Evolutionary conservation across 2,113 vertebrate genomes (phyloP), one percentile per base, ranked within the genome.

Genomic region (Octodon degus): DNA sequence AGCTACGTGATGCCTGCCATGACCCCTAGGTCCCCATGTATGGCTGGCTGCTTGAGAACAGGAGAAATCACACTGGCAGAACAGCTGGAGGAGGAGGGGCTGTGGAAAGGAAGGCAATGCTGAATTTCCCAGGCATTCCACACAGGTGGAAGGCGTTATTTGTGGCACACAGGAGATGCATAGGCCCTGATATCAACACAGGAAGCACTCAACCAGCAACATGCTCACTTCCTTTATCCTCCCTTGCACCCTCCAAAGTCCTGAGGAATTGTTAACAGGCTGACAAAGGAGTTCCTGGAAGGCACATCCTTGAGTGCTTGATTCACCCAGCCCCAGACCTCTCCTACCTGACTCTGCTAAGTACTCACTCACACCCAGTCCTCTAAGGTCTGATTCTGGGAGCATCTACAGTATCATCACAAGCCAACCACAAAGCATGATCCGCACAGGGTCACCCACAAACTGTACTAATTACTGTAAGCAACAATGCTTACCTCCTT

Each of bases 111-210:
- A 63, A 58, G 60, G 53, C 30, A 20, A n/a, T 32, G 79, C 4
- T 47, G 58, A 14, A 11, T 34, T 85, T 94, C 96, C 90, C 68
- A 80, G 76, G 81, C 86, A 16, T 9, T 3, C 24, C 47, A 12
- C 3, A 25, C 86, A 94, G 94, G 93, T 91, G 91, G 76, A 17
- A 2, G 93, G 17, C 43, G 53, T 50, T 86, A 80, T 85, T 43
- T 19, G 60, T 47, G 87, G 84, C 76, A 65, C 94, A 93, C 30
- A 40, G 97, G 96, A 97, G 95, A 95, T 85, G 86, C 27, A 84
- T 60, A 12, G 40, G 7, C 53, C 43, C 93, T 63, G 86, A 92
- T 67, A 34, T 47, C 95, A 95, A 27, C 80, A 77, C 89, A 68
- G 96, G 91, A 98, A 96, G 91, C 83, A 40, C 58, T 62, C 4